Evolutionary conservation across 2,113 vertebrate species (phyloP), one percentile per base, ranked within the genome.

Genomic region (Morone saxatilis): DNA sequence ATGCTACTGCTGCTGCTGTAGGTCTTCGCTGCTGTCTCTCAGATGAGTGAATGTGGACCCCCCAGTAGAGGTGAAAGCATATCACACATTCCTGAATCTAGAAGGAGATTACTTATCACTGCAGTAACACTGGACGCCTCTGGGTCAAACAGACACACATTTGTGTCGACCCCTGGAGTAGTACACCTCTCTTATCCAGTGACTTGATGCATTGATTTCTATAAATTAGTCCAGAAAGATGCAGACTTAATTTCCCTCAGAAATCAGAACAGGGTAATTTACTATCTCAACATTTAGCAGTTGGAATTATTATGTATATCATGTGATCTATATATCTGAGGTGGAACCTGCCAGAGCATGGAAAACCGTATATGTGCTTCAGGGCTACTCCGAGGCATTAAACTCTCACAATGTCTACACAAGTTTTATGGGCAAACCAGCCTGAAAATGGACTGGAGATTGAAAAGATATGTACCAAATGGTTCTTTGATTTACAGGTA

Each of bases 71-170:
- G 80, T 89, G 84, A 93, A 89, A 83, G 84, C 84, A 88, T 71
- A 82, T 90, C 74, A 84, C 76, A 89, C 88, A 94, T 94, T 94
- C 93, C 84, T 89, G 61, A 36, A 48, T 85, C 85, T 78, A 57
- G 68, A 91, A 92, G 56, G 66, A 92, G 93, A 94, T 92, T 91
- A 80, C 84, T 84, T 93, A 88, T 94, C 91, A 86, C 83, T 7
- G 56, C 50, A 63, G 73, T 69, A 76, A 87, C 86, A 78, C 80
- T 51, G 56, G 69, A 53, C 20, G 61, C 70, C 76, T 48, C 71
- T 48, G 59, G 90, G 75, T 92, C 80, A 91, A 81, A 89, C 72
- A 72, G 51, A 69, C 57, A 66, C 38, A 60, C 51, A 12, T 73
- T 80, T 36, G 16, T 40, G 51, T 80, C 43, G 50, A 41, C 47